Evolutionary conservation across 92 coral and sea anemone genomes (phyloP).

Genomic region (Galaxea fascicularis): DNA sequence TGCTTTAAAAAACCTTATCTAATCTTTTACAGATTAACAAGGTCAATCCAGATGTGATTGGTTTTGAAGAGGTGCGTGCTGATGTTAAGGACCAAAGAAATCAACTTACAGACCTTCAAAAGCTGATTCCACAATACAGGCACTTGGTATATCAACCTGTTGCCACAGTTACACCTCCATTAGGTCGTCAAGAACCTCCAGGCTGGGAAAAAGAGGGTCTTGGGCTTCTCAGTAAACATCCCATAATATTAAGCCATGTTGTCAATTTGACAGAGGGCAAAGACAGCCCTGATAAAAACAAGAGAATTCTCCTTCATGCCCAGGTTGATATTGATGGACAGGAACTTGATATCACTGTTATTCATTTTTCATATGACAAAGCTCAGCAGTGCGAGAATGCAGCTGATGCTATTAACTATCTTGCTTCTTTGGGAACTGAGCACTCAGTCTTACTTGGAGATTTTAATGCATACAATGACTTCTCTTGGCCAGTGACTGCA

Average conservation of each 20-base stretch:
- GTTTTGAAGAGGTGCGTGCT: slow-evolving; percentile 95
- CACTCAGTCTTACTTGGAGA: slow-evolving; percentile 89
- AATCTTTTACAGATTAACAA: slow-evolving; percentile 63
- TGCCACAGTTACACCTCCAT: slow-evolving; percentile 58
- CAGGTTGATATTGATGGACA: slow-evolving; percentile 76
- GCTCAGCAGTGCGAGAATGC: slow-evolving; percentile 93
- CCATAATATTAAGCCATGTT: slow-evolving; percentile 79
- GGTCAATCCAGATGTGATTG: slow-evolving; percentile 87
- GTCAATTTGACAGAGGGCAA: slow-evolving; percentile 71
- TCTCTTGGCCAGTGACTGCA: slow-evolving; percentile 86
- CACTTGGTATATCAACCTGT: slow-evolving; percentile 77
- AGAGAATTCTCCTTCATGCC: slow-evolving; percentile 80
- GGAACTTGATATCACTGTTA: slow-evolving; percentile 80
- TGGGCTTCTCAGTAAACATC: slow-evolving; percentile 88
- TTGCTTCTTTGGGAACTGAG: slow-evolving; percentile 82
- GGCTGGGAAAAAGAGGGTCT: slow-evolving; percentile 98
- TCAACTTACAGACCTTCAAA: slow-evolving; percentile 80
- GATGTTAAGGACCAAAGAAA: slow-evolving; percentile 73
- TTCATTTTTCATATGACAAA: slow-evolving; percentile 91
- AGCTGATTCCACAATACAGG: slow-evolving; percentile 76
- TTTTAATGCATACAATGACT: slow-evolving; percentile 87
- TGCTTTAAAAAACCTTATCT: neutral
- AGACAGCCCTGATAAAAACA: slow-evolving; percentile 72
- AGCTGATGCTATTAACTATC: slow-evolving; percentile 74
- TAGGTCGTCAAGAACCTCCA: slow-evolving; percentile 74